Percentiles rank a stretch among this genome's conserved stretches.
These are phyloP conservation scores for Paramuricea clavata DNA, from an alignment of 92 coral and sea anemone species.

Conservation along the genomic window DNA sequence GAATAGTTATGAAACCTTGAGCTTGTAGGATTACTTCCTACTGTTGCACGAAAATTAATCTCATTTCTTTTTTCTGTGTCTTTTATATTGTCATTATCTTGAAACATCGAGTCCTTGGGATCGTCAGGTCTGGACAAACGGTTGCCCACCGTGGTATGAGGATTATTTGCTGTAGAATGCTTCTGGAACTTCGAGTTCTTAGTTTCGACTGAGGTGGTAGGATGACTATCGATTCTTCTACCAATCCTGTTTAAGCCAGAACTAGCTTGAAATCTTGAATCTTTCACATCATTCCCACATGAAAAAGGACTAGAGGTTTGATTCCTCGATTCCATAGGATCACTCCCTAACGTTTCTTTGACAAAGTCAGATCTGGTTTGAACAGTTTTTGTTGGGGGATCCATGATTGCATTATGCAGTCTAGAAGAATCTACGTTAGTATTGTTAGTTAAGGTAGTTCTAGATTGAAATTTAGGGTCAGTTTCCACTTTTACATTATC, in stretches of 20 bases:
- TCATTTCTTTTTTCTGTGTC: background rate
- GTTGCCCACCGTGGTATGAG: background rate
- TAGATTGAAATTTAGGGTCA: background rate
- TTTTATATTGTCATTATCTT: background rate
- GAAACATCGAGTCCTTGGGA: background rate
- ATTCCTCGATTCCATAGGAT: background rate
- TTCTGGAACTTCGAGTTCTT: background rate
- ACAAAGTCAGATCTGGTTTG: background rate
- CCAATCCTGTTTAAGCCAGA: background rate
- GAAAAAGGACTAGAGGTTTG: background rate
- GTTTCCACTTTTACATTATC: background rate
- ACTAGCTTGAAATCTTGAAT: background rate
- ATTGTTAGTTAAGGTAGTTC: background rate
- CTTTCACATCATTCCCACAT: background rate
- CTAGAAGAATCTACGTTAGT: background rate
- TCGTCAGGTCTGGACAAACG: background rate
- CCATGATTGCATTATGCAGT: background rate
- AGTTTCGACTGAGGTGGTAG: background rate
- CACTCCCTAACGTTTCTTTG: background rate
- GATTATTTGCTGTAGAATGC: background rate
- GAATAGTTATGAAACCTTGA: background rate
- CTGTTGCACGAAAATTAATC: background rate
- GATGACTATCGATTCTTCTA: background rate
- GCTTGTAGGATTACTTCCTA: background rate
- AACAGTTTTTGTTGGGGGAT: background rate